phyloP scores from a whole-genome alignment of 2,888 invertebrate genomes.

The Norana najaformis region DNA sequence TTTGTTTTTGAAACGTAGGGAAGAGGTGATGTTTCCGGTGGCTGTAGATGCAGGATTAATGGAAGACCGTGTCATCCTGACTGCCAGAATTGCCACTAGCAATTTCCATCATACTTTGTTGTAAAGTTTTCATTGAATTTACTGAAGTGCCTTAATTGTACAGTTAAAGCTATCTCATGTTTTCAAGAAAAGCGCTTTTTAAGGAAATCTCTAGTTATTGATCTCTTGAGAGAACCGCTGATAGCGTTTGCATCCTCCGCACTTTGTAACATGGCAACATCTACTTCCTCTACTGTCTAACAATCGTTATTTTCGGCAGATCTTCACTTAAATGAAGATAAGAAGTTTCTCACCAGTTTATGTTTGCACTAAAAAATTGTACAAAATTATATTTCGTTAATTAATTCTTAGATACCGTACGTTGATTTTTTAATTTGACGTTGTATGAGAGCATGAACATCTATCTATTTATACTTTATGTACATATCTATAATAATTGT shows the following conservation, averaged over 20 bases:
- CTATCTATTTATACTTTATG: too few species aligned
- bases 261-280: neutral
- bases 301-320: neutral
- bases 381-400: neutral
- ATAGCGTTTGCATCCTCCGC: neutral
- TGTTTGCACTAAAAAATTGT: neutral
- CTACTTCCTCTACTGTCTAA: neutral
- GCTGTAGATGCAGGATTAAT: slow-evolving; percentile 79
- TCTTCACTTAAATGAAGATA: neutral
- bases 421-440: too few species aligned
- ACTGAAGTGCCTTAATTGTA: neutral
- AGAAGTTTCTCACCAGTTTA: neutral
- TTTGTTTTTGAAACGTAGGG: slow-evolving; percentile 66
- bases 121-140: too few species aligned
- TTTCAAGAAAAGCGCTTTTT: neutral
- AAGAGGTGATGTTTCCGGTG: slow-evolving; percentile 39
- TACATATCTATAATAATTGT: too few species aligned
- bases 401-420: neutral
- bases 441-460: too few species aligned
- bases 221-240: neutral
- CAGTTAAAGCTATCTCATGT: neutral
- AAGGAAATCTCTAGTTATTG: slow-evolving; percentile 3
- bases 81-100: slow-evolving; percentile 83
- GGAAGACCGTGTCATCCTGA: slow-evolving; percentile 80
- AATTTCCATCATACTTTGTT: neutral